Evolutionary conservation across 2,888 invertebrate genomes (phyloP), one percentile per base, ranked within the genome.

Genomic region (Lycocerus yunnanus): DNA sequence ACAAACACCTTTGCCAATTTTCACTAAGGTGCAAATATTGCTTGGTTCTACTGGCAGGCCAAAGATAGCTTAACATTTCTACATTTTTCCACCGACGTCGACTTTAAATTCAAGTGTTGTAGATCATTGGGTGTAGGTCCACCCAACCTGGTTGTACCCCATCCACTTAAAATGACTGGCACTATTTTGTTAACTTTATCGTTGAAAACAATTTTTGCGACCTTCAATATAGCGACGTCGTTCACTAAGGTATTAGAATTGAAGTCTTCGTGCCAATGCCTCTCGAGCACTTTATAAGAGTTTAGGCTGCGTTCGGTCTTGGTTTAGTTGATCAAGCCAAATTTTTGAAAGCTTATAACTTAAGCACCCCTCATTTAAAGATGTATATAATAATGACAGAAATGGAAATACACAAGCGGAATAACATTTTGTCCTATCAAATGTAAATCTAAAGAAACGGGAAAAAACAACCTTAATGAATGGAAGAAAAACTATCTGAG

Each of bases 11-110:
- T 90, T 89, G 0, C 91, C 91, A 63, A 84, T 82, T 80, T 86
- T 88, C 27, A 90, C 90, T 16, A 91, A 84, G 0, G 91, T 90
- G 80, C 92, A 92, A 78, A 92, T 89, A 81, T 91, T 89, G 0
- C 86, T 83, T 5, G 86, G 85, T 77, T 85, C 88, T 1, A 91
- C 87, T 18, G 4, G 18, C 18, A 0, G 87, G 86, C n/a, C n/a
- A 9, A 81, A 77, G 58, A 58, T 67, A n/a, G 70, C 82, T 80
- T 88, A 87, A 67, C 85, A 5, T 84, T 77, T 76, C 87, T 87
- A 79, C 91, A 91, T 8, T 85, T 82, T 15, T 88, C 87, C 18
- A 90, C 88, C 69, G 86, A 89, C 15, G 91, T 81, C 0, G 89
- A 85, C 0, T 84, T 87, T 69, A 90, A 80, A 76, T 88, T 85